Conservation (phyloP, 2,797 vertebrate genomes). For the Hirundo rustica region DNA sequence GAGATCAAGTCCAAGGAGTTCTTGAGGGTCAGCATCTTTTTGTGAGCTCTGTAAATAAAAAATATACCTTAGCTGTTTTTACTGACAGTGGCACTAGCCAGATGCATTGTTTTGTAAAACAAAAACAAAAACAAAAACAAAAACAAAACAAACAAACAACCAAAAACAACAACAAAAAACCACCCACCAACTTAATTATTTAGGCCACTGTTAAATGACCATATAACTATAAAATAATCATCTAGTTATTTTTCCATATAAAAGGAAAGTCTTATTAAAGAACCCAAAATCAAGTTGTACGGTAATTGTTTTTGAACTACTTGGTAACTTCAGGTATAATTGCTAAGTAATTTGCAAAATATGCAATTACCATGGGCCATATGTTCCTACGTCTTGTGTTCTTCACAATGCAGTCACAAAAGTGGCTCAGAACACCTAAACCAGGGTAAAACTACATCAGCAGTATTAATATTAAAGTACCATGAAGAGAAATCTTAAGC, state of each 20-base stretch:
- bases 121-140: too few species aligned
- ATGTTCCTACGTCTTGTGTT: neutral
- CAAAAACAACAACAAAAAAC: too few species aligned
- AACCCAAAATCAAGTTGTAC: slow-evolving; percentile 18
- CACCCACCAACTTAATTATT: neutral
- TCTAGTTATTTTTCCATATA: slow-evolving; percentile 12
- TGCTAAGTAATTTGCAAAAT: slow-evolving; percentile 59
- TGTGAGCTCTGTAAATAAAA: neutral
- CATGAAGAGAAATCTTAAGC: neutral
- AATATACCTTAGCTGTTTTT: neutral
- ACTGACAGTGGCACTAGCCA: neutral
- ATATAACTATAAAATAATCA: slow-evolving; percentile 50
- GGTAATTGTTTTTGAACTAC: slow-evolving; percentile 55
- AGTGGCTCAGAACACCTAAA: neutral
- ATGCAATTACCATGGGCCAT: slow-evolving; percentile 33
- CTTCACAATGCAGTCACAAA: neutral
- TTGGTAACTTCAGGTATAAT: slow-evolving; percentile 50
- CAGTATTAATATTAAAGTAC: neutral
- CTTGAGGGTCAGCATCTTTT: neutral
- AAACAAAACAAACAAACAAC: too few species aligned
- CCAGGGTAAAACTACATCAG: neutral
- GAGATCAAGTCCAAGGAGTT: neutral
- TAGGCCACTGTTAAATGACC: slow-evolving; percentile 1
- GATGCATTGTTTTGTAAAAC: neutral
- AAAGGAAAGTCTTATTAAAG: slow-evolving; percentile 20